Conservation (phyloP, 2,113 vertebrate genomes). For the Elgaria multicarinata region DNA sequence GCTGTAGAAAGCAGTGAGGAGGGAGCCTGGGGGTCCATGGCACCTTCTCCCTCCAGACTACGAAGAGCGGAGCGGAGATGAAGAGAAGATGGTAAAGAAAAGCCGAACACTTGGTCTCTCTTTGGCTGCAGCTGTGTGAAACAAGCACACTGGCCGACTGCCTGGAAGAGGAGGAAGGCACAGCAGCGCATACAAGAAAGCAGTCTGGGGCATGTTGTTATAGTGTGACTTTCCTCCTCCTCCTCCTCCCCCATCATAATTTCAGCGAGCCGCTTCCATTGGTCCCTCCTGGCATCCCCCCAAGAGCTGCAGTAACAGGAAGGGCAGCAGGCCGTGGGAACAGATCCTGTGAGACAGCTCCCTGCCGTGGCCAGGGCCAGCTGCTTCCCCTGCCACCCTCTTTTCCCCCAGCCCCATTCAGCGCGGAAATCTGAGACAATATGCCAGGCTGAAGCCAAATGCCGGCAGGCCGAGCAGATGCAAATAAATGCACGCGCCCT, state of each 20-base stretch:
- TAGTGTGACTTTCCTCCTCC: not conserved
- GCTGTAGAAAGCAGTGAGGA: not conserved
- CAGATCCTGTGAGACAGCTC: not conserved
- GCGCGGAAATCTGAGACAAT: constrained; percentile 21
- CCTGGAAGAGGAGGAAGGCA: not conserved
- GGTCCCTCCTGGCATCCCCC: constrained; percentile 12
- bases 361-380: not conserved
- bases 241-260: not conserved
- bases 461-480: not conserved
- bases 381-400: constrained; percentile 22
- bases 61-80: not conserved
- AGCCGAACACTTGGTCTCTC: not conserved
- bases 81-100: not conserved
- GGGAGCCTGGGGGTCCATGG: not conserved
- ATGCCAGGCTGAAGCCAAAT: constrained; percentile 2
- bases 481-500: not conserved
- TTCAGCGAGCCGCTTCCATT: not conserved
- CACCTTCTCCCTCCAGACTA: not conserved
- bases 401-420: not conserved
- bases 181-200: not conserved
- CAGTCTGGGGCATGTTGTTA: not conserved
- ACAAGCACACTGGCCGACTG: not conserved
- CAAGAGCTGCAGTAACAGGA: constrained; percentile 19
- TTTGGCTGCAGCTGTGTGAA: not conserved
- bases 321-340: constrained; percentile 36